Conservation (phyloP, 2,888 invertebrate species). For the Tipula vernalis region DNA sequence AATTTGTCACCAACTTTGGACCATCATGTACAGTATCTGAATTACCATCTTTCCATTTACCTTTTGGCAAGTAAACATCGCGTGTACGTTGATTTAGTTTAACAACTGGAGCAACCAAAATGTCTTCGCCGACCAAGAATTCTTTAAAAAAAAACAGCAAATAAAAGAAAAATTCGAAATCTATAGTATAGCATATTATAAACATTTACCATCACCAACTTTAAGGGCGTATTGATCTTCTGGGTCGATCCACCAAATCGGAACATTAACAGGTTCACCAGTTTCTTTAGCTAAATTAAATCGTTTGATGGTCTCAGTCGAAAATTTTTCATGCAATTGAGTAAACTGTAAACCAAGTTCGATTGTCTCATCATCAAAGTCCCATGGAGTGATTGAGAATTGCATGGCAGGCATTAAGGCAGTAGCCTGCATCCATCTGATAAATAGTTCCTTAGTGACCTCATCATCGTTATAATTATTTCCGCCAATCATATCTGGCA, state of each 20-base stretch:
- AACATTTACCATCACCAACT: slow-evolving; percentile 32
- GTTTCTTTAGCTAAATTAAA: slow-evolving; percentile 37
- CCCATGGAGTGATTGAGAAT: slow-evolving; percentile 47
- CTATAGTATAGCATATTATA: not conserved
- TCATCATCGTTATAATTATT: slow-evolving; percentile 36
- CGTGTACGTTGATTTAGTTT: slow-evolving; percentile 40
- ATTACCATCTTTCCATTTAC: slow-evolving; percentile 46
- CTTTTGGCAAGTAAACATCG: slow-evolving; percentile 53
- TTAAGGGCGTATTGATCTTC: slow-evolving; percentile 39
- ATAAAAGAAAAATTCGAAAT: not conserved
- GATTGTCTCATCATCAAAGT: slow-evolving; percentile 36
- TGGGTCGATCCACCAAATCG: slow-evolving; percentile 65
- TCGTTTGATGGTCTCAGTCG: slow-evolving; percentile 40
- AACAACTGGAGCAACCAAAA: slow-evolving; percentile 58
- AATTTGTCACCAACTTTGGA: slow-evolving; percentile 42
- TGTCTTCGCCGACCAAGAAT: slow-evolving; percentile 52
- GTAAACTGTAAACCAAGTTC: slow-evolving; percentile 43
- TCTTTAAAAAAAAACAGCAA: slow-evolving; percentile 36
- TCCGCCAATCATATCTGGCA: slow-evolving; percentile 56
- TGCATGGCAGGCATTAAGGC: slow-evolving; percentile 57
- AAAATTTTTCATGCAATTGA: slow-evolving; percentile 41
- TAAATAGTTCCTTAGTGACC: slow-evolving; percentile 40
- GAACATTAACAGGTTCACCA: slow-evolving; percentile 54
- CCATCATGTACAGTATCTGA: slow-evolving; percentile 36
- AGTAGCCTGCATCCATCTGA: slow-evolving; percentile 55